Evolutionary conservation across 2,113 vertebrate species (phyloP).

Genomic region (Microtus montanus): DNA sequence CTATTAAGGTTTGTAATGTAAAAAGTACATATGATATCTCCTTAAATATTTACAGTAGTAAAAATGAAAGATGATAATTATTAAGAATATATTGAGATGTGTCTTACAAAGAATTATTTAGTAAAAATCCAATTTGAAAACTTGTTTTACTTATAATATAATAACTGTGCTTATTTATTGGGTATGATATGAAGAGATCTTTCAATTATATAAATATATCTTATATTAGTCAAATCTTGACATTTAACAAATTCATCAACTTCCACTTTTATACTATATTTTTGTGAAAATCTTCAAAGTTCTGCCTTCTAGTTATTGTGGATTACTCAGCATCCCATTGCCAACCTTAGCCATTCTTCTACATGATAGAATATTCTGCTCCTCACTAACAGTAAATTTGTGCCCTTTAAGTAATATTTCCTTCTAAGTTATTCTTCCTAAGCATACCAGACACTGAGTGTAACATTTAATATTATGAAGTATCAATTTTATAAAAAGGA

Average conservation of each 20-base stretch:
- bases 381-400: no score
- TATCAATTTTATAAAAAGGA: neutral
- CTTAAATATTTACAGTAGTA: neutral
- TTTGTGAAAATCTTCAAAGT: neutral
- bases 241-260: neutral
- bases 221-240: neutral
- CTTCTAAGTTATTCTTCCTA: neutral
- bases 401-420: neutral
- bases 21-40: neutral
- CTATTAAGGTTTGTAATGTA: neutral
- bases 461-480: neutral
- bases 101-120: neutral
- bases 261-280: neutral
- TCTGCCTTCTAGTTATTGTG: neutral
- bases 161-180: neutral
- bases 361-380: no score
- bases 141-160: neutral
- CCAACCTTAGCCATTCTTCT: accelerated
- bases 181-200: no score
- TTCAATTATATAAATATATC: neutral
- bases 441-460: neutral
- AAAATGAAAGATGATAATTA: neutral
- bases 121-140: neutral
- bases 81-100: neutral
- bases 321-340: no score